These are phyloP conservation scores for Calyptomena viridis DNA, from an alignment of 2,113 vertebrate genomes.

Conservation along the genomic window DNA sequence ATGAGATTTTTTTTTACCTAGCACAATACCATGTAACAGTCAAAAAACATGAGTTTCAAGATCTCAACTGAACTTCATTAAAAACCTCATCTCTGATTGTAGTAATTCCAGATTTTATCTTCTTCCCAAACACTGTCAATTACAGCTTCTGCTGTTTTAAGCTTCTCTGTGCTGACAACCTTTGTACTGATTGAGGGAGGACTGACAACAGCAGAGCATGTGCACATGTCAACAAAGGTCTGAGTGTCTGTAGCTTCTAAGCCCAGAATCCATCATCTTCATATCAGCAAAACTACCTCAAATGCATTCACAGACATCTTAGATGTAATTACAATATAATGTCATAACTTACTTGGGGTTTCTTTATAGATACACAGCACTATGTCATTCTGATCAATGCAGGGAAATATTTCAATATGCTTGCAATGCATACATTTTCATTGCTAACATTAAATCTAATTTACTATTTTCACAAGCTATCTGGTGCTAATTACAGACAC, in stretches of 20 bases:
- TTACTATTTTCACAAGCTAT: background rate
- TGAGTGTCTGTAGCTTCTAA: background rate
- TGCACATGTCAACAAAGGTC: accelerated
- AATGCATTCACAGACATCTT: background rate
- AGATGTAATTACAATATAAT: background rate
- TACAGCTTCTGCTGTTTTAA: background rate
- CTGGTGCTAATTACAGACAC: background rate
- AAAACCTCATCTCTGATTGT: accelerated
- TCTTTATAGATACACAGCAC: background rate
- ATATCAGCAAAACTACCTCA: background rate
- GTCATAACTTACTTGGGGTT: background rate
- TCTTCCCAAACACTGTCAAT: background rate
- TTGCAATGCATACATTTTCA: background rate
- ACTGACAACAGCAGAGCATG: background rate
- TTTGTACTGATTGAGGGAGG: background rate
- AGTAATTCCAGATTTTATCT: background rate
- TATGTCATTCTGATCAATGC: background rate
- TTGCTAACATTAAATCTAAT: background rate
- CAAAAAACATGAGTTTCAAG: background rate
- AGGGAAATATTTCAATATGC: background rate
- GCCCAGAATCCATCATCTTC: accelerated
- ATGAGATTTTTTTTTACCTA: background rate
- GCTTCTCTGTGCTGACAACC: background rate
- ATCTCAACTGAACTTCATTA: background rate
- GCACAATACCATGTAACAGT: background rate